A percentile compares a stretch with the other conserved stretches of the same genome.
phyloP scores from a whole-genome alignment of 2,888 invertebrate species.

The Tinea pellionella region DNA sequence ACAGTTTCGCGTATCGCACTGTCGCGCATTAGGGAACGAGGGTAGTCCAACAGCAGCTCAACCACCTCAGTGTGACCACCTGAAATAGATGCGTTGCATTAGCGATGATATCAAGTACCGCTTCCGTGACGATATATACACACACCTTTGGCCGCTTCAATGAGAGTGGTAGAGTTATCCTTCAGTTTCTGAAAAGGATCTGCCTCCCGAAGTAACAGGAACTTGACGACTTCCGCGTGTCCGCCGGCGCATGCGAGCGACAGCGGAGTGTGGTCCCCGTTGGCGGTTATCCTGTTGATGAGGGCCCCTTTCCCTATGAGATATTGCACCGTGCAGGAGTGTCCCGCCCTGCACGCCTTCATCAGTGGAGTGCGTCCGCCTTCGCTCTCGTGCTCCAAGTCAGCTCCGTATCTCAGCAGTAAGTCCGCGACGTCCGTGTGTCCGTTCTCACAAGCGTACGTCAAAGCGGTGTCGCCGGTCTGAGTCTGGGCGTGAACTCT shows the following conservation, averaged over 20 bases:
- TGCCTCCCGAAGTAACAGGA: conserved; percentile 90
- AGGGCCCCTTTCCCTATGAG: conserved; percentile 81
- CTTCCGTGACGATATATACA: too few relatives aligned
- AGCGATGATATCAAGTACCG: too few relatives aligned
- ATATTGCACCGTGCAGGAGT: conserved; percentile 95
- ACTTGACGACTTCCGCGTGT: conserved; percentile 92
- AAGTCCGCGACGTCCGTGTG: conserved; percentile 97
- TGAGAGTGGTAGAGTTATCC: conserved; percentile 98
- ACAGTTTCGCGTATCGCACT: too few relatives aligned
- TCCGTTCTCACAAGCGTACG: conserved; percentile 98
- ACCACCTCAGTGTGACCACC: conserved; percentile 94
- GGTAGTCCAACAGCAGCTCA: conserved; percentile 93
- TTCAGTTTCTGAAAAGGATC: conserved; percentile 97
- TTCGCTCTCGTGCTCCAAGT: conserved; percentile 95
- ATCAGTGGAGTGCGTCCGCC: conserved; percentile 1
- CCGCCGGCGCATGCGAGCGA: conserved; percentile 97
- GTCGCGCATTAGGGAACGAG: conserved; percentile 80
- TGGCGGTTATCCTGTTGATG: conserved; percentile 80
- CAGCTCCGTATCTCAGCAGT: conserved; percentile 89
- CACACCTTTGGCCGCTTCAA: conserved; percentile 94
- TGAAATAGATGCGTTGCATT: background rate
- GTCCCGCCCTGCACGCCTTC: conserved; percentile 91
- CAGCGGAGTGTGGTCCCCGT: conserved; percentile 97
- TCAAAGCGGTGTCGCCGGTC: conserved; percentile 95
- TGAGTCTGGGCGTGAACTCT: conserved; percentile 95